Evolutionary conservation across 1,140 invertebrate species (phyloP), one percentile per base, ranked within the genome.

Genomic region (Aporrectodea caliginosa): DNA sequence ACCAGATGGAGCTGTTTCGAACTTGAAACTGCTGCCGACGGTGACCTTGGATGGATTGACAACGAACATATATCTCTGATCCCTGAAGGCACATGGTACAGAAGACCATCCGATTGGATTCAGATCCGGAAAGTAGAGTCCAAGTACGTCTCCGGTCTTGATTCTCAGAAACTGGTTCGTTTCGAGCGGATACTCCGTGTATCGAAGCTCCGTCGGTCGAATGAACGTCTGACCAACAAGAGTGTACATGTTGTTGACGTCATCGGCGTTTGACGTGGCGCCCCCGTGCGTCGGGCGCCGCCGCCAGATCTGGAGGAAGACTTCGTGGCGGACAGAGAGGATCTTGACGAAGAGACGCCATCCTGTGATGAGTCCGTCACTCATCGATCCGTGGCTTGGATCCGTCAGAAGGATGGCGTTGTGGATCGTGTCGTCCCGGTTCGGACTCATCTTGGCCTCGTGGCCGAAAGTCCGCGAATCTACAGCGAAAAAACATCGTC

Each of bases 301-400:
- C 43, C 75, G 22, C 75, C 75, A 76, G 34, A 76, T 31, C 75
- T 76, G 75, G 31, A 76, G 43, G 27, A 35, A 29, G 35, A 76
- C 75, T 32, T 32, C 33, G 70, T 81, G 80, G 22, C 43, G 33
- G 27, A 78, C 43, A n/a, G 80, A 81, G 69, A 78, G 69, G 77
- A 81, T 73, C 35, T 81, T 81, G 71, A 76, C 80, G 77, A 73
- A 81, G 32, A 30, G 34, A 22, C 72, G 69, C 80, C 80, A 81
- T 35, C 35, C 77, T 2, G 29, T 43, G 35, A 81, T 32, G 16
- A 58, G 29, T n/a, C 76, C 76, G 34, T 35, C 34, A 30, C 29
- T 12, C 0, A 81, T 69, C 2, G 80, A 69, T 2, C 69, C 76
- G 78, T 81, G 80, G 6, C 33, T 32, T 16, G 80, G 80, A 1